A percentile compares a stretch with the other conserved stretches of the same genome.
Conservation (phyloP, 2,113 vertebrate genomes). For the Tragelaphus scriptus region DNA sequence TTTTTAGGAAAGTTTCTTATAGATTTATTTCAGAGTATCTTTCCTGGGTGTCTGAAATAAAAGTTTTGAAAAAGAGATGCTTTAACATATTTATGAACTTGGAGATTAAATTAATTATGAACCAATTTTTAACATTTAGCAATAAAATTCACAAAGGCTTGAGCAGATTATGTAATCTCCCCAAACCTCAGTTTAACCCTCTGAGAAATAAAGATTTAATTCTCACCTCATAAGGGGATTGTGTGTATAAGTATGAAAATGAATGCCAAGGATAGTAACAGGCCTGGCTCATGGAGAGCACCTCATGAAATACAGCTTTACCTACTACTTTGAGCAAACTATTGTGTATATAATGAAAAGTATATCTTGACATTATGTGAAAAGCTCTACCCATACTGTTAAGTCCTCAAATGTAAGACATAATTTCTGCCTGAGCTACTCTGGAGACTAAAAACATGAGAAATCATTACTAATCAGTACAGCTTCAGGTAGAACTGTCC, state of each 20-base stretch:
- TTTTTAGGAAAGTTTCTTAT: neutral
- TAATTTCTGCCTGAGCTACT: neutral
- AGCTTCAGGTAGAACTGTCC: neutral
- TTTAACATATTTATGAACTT: neutral
- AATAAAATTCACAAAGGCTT: neutral
- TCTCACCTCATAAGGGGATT: neutral
- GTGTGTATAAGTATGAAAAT: neutral
- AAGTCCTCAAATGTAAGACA: neutral
- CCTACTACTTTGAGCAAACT: neutral
- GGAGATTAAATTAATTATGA: neutral
- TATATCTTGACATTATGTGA: neutral
- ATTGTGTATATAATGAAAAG: neutral
- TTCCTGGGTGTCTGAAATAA: neutral
- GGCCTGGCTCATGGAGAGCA: neutral
- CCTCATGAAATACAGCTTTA: neutral
- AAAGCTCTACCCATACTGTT: neutral
- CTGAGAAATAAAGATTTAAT: neutral
- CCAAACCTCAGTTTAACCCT: neutral
- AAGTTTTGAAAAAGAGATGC: neutral
- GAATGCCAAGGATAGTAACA: fast-evolving
- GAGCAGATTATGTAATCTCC: neutral
- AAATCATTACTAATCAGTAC: neutral
- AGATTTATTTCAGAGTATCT: neutral
- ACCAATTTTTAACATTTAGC: neutral
- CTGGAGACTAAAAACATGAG: neutral